Conservation (phyloP, 2,113 vertebrate genomes). For the Apteryx owenii region DNA sequence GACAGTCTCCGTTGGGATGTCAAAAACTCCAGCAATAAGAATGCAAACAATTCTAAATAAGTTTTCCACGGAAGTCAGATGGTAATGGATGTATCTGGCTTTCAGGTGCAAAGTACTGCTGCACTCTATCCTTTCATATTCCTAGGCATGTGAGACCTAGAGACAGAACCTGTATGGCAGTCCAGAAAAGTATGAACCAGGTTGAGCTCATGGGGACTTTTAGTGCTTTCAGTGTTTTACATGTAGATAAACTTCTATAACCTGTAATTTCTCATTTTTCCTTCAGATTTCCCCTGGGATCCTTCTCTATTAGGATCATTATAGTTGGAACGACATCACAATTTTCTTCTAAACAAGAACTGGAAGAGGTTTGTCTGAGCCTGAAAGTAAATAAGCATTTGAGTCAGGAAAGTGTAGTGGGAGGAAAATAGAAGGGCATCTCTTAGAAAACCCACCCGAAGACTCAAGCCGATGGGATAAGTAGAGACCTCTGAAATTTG, state of each 20-base stretch:
- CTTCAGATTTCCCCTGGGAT: constrained; percentile 79
- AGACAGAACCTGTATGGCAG: background rate
- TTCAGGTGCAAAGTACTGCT: background rate
- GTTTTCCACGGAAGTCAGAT: background rate
- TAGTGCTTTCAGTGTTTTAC: background rate
- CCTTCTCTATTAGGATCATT: constrained; percentile 75
- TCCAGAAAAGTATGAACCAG: background rate
- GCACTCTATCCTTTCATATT: background rate
- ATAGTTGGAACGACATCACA: constrained; percentile 76
- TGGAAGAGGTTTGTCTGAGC: constrained; percentile 64
- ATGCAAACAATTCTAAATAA: background rate
- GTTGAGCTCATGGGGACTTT: background rate
- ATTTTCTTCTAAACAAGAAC: constrained; percentile 78
- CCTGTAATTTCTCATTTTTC: background rate
- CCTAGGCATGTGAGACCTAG: background rate
- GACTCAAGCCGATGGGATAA: background rate
- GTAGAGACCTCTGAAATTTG: background rate
- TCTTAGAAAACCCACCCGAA: background rate
- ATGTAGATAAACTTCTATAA: background rate
- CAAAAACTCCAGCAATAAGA: background rate
- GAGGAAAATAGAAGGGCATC: too few species aligned
- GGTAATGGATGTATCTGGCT: background rate
- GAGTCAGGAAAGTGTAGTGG: too few species aligned
- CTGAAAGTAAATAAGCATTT: background rate
- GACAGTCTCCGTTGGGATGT: too few species aligned